These are phyloP conservation scores for Misgurnus anguillicaudatus DNA, from an alignment of 2,113 vertebrate genomes.

Conservation along the genomic window DNA sequence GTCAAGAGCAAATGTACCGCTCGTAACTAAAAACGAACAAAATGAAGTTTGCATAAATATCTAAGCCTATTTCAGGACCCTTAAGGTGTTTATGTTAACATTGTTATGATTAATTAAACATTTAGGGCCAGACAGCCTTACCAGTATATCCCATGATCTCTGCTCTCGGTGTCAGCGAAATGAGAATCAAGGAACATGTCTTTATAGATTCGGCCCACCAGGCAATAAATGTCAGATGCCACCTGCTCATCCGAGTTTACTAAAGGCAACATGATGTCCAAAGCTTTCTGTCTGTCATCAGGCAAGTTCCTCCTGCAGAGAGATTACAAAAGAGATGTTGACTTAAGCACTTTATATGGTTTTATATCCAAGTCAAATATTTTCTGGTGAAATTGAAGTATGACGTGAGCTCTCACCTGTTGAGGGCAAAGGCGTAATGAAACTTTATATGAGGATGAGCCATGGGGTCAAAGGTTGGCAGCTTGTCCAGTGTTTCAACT, in stretches of 20 bases:
- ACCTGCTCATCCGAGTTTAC: slow-evolving; percentile 89
- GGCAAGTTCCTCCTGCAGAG: slow-evolving; percentile 84
- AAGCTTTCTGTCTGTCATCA: slow-evolving; percentile 89
- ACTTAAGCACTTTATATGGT: too few species aligned
- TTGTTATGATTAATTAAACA: too few species aligned
- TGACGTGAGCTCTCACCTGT: slow-evolving; percentile 79
- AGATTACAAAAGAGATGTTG: not conserved
- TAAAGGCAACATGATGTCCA: slow-evolving; percentile 93
- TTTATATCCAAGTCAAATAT: too few species aligned
- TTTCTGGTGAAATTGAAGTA: not conserved
- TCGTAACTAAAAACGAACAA: too few species aligned
- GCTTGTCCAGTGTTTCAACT: slow-evolving; percentile 93
- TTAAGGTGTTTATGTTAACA: not conserved
- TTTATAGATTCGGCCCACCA: slow-evolving; percentile 96
- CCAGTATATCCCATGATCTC: slow-evolving; percentile 87
- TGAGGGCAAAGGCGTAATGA: slow-evolving; percentile 96
- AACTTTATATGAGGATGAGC: slow-evolving; percentile 93
- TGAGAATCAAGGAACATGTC: slow-evolving; percentile 95
- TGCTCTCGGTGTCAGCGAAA: slow-evolving; percentile 85
- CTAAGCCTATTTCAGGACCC: too few species aligned
- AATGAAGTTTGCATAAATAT: too few species aligned
- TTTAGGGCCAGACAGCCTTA: slow-evolving; percentile 53
- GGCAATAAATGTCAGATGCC: slow-evolving; percentile 95
- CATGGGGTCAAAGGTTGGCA: slow-evolving; percentile 94
- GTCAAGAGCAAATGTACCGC: not conserved